These are phyloP conservation scores for Threskiornis aethiopicus DNA, from an alignment of 2,797 vertebrate species.

Conservation along the genomic window DNA sequence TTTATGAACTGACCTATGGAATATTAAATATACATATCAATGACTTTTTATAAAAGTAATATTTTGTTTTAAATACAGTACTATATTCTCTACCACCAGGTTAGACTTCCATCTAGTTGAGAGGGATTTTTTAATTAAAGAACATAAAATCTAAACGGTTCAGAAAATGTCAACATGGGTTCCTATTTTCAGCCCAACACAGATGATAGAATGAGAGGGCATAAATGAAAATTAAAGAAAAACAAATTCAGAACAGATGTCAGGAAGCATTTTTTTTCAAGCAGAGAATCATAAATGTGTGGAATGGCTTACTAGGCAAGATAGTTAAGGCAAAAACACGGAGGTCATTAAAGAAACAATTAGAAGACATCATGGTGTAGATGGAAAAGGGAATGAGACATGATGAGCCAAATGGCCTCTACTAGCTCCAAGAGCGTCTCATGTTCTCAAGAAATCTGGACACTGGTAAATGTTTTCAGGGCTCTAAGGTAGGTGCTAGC, in stretches of 20 bases:
- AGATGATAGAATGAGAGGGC: conserved; percentile 78
- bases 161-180: conserved; percentile 79
- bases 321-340: conserved; percentile 61
- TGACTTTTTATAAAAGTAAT: not conserved
- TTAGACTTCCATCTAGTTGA: conserved; percentile 66
- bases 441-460: conserved; percentile 11
- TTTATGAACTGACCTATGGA: not conserved
- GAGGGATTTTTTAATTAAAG: conserved; percentile 74
- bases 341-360: conserved; percentile 72
- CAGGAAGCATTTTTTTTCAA: conserved; percentile 73
- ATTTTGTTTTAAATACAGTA: conserved; percentile 21
- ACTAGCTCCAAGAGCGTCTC: not conserved
- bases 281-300: conserved; percentile 72
- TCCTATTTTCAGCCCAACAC: conserved; percentile 80
- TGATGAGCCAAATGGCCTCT: conserved; percentile 6
- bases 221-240: conserved; percentile 82
- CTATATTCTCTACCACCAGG: conserved; percentile 28
- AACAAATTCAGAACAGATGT: conserved; percentile 80
- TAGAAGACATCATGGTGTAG: conserved; percentile 60
- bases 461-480: not conserved
- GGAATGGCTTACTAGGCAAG: conserved; percentile 72
- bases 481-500: not conserved
- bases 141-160: conserved; percentile 78
- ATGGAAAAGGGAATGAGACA: conserved; percentile 18
- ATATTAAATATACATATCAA: not conserved